These are phyloP conservation scores for Hirundo rustica DNA, from an alignment of 2,797 vertebrate species.

Conservation along the genomic window DNA sequence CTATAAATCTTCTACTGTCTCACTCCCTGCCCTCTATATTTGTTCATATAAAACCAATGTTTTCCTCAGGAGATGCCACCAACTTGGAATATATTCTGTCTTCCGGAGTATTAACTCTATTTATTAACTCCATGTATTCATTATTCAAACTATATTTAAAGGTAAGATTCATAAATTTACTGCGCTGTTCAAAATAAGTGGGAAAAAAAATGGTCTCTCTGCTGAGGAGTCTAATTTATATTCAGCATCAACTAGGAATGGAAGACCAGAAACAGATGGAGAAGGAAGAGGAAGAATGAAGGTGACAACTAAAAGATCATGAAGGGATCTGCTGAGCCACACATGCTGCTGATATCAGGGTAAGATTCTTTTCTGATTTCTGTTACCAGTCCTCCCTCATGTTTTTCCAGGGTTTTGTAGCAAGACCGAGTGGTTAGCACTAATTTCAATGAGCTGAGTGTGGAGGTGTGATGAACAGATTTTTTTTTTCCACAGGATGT, in stretches of 20 bases:
- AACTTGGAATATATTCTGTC: not conserved
- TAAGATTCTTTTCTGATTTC: constrained; percentile 29
- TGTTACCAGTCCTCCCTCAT: constrained; percentile 11
- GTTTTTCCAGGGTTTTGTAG: constrained; percentile 3
- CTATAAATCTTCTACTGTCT: not conserved
- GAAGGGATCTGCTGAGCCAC: constrained; percentile 15
- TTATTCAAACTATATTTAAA: not conserved
- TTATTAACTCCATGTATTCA: not conserved
- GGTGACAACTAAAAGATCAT: constrained; percentile 14
- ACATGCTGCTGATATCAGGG: not conserved
- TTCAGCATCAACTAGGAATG: not conserved
- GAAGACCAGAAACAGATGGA: constrained; percentile 50
- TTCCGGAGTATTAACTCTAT: not conserved
- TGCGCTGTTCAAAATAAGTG: not conserved
- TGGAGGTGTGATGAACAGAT: constrained; percentile 45
- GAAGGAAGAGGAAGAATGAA: constrained; percentile 19
- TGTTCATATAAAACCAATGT: not conserved
- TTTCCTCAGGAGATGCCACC: not conserved
- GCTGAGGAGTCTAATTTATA: not conserved
- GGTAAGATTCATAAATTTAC: not conserved
- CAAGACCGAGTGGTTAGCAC: not conserved
- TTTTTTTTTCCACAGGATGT: not conserved
- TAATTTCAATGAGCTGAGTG: constrained; percentile 42
- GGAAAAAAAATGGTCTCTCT: not conserved
- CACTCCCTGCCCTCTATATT: not conserved